A percentile compares a stretch with the other conserved stretches of the same genome.
Evolutionary conservation across 2,797 vertebrate species (phyloP).

Genomic region (Centroberyx gerrardi): DNA sequence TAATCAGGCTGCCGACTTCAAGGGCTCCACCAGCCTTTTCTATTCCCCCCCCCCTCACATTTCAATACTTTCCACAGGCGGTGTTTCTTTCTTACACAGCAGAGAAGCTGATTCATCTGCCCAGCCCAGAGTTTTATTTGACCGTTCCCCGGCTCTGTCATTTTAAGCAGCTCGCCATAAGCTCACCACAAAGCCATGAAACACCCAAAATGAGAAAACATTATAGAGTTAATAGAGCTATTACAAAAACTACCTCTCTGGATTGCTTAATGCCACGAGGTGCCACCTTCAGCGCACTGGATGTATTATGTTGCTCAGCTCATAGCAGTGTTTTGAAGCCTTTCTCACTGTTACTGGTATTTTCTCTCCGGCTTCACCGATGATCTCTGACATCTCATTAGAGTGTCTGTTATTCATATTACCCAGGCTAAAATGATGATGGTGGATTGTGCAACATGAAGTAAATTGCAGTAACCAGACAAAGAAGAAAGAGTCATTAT

Average conservation of each 20-base stretch:
- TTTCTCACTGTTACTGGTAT: slow-evolving; percentile 26
- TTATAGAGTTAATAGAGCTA: slow-evolving; percentile 73
- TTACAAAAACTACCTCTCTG: slow-evolving; percentile 68
- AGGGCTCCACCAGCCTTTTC: slow-evolving; percentile 53
- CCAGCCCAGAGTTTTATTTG: slow-evolving; percentile 62
- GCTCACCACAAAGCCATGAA: slow-evolving; percentile 56
- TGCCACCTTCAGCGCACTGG: slow-evolving; percentile 50
- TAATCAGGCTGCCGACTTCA: slow-evolving; percentile 79
- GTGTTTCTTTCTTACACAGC: slow-evolving; percentile 47
- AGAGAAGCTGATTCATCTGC: slow-evolving; percentile 63
- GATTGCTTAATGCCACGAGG: slow-evolving; percentile 69
- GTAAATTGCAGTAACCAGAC: slow-evolving; percentile 61
- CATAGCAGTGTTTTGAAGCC: slow-evolving; percentile 39
- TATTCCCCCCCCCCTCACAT: slow-evolving; percentile 25
- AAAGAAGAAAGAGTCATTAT: slow-evolving; percentile 68
- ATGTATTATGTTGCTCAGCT: slow-evolving; percentile 38
- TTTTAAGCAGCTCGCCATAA: slow-evolving; percentile 70
- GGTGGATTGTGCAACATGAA: slow-evolving; percentile 43
- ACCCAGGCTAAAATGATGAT: slow-evolving; percentile 49
- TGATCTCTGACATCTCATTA: slow-evolving; percentile 71
- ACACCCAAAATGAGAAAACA: slow-evolving; percentile 71
- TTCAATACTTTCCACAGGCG: slow-evolving; percentile 46
- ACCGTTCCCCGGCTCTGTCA: slow-evolving; percentile 54
- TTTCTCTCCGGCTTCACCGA: slow-evolving; percentile 41
- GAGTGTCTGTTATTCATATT: slow-evolving; percentile 54